Evolutionary conservation across 2,797 vertebrate species (phyloP).

Genomic region (Scolopax rusticola): DNA sequence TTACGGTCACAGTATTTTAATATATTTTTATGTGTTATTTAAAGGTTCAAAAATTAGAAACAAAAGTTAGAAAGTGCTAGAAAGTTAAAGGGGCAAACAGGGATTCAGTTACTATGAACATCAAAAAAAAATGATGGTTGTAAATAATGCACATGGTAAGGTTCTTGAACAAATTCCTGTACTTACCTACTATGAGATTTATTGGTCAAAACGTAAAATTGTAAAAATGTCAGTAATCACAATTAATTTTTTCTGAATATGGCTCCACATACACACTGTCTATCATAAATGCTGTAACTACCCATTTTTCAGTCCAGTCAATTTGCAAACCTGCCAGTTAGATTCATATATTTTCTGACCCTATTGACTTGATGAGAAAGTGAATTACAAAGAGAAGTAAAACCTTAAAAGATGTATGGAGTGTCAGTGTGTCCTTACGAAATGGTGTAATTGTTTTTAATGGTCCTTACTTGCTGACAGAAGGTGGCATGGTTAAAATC

Average conservation of each 20-base stretch:
- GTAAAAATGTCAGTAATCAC: neutral
- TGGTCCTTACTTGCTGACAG: neutral
- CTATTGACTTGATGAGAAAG: neutral
- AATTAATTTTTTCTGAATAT: neutral
- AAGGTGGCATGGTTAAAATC: neutral
- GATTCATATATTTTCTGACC: neutral
- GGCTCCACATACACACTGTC: neutral
- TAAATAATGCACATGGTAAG: neutral
- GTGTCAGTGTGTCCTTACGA: neutral
- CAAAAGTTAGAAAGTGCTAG: neutral
- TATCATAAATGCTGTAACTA: neutral
- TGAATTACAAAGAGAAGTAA: neutral
- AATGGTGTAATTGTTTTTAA: neutral
- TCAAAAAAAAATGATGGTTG: neutral
- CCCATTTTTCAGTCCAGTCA: neutral
- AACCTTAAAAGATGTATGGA: neutral
- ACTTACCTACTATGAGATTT: neutral
- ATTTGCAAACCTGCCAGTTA: neutral
- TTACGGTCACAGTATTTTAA: neutral
- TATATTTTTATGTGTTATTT: neutral
- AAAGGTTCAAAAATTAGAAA: neutral
- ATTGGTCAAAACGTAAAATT: neutral
- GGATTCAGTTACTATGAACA: neutral
- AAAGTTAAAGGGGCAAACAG: neutral
- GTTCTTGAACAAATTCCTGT: neutral